These are phyloP conservation scores for Copsychus sechellarum DNA, from an alignment of 2,113 vertebrate genomes.

Conservation along the genomic window DNA sequence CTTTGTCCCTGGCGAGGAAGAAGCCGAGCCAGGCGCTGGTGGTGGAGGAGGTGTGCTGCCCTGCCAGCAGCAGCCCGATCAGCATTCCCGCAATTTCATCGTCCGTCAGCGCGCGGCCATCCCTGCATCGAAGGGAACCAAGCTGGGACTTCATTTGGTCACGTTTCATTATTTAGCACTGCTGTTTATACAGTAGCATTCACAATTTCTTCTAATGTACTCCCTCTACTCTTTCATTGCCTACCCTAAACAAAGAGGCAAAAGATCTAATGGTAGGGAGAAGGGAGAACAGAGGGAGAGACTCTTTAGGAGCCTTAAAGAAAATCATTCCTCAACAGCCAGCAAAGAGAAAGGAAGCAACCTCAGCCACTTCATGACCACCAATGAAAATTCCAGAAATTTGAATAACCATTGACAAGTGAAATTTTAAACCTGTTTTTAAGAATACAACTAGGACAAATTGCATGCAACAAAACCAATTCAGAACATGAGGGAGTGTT, in stretches of 20 bases:
- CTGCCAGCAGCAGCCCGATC: conserved; percentile 91
- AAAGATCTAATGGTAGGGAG: neutral
- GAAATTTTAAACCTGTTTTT: neutral
- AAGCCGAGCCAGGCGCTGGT: conserved; percentile 96
- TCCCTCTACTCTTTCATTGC: neutral
- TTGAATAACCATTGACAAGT: neutral
- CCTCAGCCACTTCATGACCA: neutral
- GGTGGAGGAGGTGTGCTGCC: conserved; percentile 97
- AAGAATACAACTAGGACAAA: neutral
- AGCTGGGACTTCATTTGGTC: neutral
- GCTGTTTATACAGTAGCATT: neutral
- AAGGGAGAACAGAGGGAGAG: neutral
- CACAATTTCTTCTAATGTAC: neutral
- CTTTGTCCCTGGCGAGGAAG: conserved; percentile 86
- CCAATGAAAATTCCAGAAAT: neutral
- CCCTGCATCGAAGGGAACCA: conserved; percentile 60
- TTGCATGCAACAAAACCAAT: neutral
- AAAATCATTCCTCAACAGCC: neutral
- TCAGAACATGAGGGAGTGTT: neutral
- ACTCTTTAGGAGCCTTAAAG: neutral
- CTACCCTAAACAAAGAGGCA: neutral
- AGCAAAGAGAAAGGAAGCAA: neutral
- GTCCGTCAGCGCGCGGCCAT: conserved; percentile 81
- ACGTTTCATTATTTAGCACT: neutral
- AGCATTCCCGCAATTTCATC: conserved; percentile 91